Evolutionary conservation across 2,888 invertebrate species (phyloP).

Genomic region (Mesorhabditis belari): DNA sequence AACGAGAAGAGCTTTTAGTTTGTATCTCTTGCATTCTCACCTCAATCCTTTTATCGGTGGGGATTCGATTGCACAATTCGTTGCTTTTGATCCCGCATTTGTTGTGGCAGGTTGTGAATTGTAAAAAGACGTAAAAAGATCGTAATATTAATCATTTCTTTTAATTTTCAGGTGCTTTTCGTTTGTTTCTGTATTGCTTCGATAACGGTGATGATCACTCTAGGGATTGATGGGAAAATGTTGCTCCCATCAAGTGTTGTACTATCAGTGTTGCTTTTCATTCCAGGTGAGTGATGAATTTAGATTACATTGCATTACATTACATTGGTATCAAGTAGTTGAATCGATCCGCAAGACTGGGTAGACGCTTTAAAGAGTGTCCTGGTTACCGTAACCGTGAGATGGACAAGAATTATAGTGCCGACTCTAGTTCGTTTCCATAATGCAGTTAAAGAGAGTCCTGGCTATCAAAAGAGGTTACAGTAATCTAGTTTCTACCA

Average conservation of each 20-base stretch:
- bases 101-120: conserved; percentile 16
- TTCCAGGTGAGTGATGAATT: conserved; percentile 22
- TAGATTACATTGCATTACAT: too few relatives aligned
- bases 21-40: conserved; percentile 20
- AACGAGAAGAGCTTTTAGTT: conserved; percentile 10
- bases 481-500: too few relatives aligned
- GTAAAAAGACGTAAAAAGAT: neutral
- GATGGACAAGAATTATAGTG: too few relatives aligned
- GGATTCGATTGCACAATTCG: conserved; percentile 13
- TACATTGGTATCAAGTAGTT: too few relatives aligned
- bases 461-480: too few relatives aligned
- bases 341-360: too few relatives aligned
- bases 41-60: conserved; percentile 18
- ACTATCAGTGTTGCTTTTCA: conserved; percentile 22
- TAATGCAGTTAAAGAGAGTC: too few relatives aligned
- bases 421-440: too few relatives aligned
- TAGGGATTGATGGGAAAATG: conserved; percentile 21
- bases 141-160: neutral
- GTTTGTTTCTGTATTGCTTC: conserved; percentile 5
- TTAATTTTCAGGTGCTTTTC: neutral
- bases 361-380: too few relatives aligned
- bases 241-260: conserved; percentile 27
- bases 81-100: conserved; percentile 19
- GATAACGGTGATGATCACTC: conserved; percentile 15
- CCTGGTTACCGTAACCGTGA: too few relatives aligned